A percentile compares a stretch with the other conserved stretches of the same genome.
These are phyloP conservation scores for Chloroceryle aenea DNA, from an alignment of 2,113 vertebrate genomes.

Conservation along the genomic window DNA sequence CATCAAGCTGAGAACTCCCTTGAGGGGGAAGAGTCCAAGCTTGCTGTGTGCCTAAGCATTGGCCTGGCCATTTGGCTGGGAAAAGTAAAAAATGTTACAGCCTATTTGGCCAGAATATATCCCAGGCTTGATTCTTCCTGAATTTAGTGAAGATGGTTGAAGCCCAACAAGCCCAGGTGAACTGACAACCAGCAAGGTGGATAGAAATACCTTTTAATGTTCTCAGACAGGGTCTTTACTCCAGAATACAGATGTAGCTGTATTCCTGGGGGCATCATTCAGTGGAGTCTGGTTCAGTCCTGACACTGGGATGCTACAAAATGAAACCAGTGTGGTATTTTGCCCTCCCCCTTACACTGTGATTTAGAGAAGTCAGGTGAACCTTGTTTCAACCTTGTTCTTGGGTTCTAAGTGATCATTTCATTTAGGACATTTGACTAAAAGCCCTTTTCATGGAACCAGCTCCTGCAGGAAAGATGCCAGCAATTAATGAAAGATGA, in stretches of 20 bases:
- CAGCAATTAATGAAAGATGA: constrained; percentile 84
- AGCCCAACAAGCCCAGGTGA: neutral
- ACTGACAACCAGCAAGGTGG: neutral
- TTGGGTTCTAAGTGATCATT: constrained; percentile 73
- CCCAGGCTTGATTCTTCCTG: neutral
- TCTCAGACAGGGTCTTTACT: neutral
- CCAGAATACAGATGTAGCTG: neutral
- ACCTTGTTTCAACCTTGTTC: constrained; percentile 75
- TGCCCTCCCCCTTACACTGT: neutral
- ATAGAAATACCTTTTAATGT: neutral
- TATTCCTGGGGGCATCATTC: neutral
- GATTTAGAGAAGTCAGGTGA: constrained; percentile 71
- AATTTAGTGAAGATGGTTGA: neutral
- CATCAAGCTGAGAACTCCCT: neutral
- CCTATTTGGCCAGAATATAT: neutral
- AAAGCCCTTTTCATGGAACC: constrained; percentile 76
- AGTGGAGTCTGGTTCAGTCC: neutral
- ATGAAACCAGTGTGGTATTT: neutral
- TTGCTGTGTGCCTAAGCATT: rapidly evolving
- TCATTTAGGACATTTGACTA: constrained; percentile 79
- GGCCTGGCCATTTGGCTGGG: neutral
- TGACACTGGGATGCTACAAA: neutral
- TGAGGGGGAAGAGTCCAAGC: neutral
- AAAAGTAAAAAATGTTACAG: neutral
- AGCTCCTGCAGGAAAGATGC: constrained; percentile 69